Evolutionary conservation across 2,888 invertebrate species (phyloP), one percentile per base, ranked within the genome.

Genomic region (Alentia gelatinosa): DNA sequence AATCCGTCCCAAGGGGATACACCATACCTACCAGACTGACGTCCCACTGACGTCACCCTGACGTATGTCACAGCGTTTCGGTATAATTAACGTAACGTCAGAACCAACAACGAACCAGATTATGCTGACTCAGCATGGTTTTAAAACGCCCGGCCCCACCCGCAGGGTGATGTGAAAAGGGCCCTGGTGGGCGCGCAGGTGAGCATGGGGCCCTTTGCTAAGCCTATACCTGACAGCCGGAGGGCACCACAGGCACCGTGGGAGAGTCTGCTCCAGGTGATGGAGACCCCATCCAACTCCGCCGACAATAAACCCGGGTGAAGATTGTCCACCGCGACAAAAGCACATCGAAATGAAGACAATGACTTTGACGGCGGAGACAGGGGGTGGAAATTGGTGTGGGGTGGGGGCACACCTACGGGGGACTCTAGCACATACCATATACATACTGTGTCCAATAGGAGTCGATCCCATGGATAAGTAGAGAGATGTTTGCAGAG

Each of bases 201-300:
- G 68, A 68, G 68, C 33, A 30, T 26, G 12, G 26, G 68, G 30
- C 68, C 68, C 30, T n/a, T n/a, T n/a, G n/a, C n/a, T n/a, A n/a
- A n/a, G n/a, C n/a, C n/a, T n/a, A n/a, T n/a, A n/a, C 68, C 26
- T 26, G 68, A 30, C 12, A 26, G 68, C 68, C 30, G 26, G 68
- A 68, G 68, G 68, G 68, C 33, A 68, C 68, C 30, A 19, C 5
- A 56, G 68, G 33, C 68, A 30, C 68, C 68, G 68, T 68, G 68
- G 68, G 68, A 68, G 68, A 68, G 68, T 68, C 33, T 26, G 30
- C 68, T 68, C 68, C 68, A 68, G 68, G 68, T 68, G 68, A 19
- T 68, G 68, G 1, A 26, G 30, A 12, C 23, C 56, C 23, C 68
- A 30, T 12, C 23, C 12, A 30, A 30, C 12, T 56, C 23, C 56